Percentiles rank a stretch among this genome's conserved stretches.
phyloP scores from a whole-genome alignment of 1,140 invertebrate genomes.

The Dermatophagoides farinae region DNA sequence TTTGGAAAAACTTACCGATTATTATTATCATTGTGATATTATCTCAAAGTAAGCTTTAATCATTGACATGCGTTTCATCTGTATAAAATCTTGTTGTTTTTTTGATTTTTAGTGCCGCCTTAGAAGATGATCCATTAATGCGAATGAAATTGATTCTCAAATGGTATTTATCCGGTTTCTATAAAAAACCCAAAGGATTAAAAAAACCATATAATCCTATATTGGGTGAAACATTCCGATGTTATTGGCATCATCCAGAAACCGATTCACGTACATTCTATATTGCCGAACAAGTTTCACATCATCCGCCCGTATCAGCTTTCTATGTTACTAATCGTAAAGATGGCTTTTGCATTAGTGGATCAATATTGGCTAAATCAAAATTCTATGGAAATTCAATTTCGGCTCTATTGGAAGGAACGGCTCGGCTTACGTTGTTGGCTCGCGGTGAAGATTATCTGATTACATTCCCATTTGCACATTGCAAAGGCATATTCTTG shows the following conservation, averaged over 20 bases:
- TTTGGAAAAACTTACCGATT: constrained; percentile 74
- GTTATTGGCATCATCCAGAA: constrained; percentile 59
- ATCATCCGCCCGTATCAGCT: constrained; percentile 82
- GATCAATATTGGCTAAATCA: constrained; percentile 73
- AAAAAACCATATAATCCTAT: constrained; percentile 93
- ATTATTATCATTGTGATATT: constrained; percentile 80
- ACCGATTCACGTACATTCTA: constrained; percentile 73
- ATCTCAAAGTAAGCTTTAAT: constrained; percentile 47
- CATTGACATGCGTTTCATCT: not conserved
- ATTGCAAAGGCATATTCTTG: constrained; percentile 85
- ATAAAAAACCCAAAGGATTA: constrained; percentile 66
- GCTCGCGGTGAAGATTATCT: constrained; percentile 73
- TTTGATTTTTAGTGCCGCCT: constrained; percentile 43
- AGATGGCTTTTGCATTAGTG: constrained; percentile 75
- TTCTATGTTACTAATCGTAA: constrained; percentile 84
- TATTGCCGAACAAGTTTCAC: constrained; percentile 69
- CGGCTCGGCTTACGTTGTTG: constrained; percentile 56
- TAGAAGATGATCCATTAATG: constrained; percentile 63
- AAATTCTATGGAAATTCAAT: constrained; percentile 89
- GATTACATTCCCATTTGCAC: constrained; percentile 77
- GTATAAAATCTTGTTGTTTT: not conserved
- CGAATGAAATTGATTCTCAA: constrained; percentile 68
- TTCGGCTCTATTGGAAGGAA: constrained; percentile 74
- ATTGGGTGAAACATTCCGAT: constrained; percentile 71
- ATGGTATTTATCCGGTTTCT: constrained; percentile 74